Base-by-base conservation (phyloP, 1,140 invertebrate species). In the Papilio aristodemus region DNA sequence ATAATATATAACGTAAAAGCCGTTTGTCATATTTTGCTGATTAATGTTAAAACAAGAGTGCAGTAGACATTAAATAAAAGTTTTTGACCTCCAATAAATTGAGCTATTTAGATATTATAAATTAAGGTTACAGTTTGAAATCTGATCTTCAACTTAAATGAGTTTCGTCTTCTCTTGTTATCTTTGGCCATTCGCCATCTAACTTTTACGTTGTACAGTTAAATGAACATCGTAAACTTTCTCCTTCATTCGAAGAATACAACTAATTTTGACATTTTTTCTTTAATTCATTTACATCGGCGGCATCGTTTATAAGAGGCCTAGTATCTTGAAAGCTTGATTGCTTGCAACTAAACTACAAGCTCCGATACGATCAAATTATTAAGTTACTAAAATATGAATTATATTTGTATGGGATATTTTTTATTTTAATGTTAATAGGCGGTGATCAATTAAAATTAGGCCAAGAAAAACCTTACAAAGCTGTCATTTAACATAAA, bases 121-220 rank as follows among this genome's bases (percentile, higher is more conserved):
- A 50, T 50, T 57, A 64, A 77, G 69, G 27, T n/a, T 73, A 71
- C 71, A 78, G 67, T 70, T 64, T 68, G 74, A 66, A 68, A 68
- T 67, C 72, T 76, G 81, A 82, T 79, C 81, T 82, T 84, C 84
- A 88, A 86, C 80, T 86, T 88, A 84, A 88, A 88, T 88, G 84
- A 88, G 83, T 86, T 85, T 84, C 66, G 74, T 77, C 74, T 81
- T 75, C 73, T 82, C 81, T 84, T 85, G 84, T 84, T 85, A 86
- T 86, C 84, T 80, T 80, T 78, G 84, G 74, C 69, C 67, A 54
- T 54, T 54, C 46, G 46, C 46, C 46, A 54, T 54, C 46, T 54
- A 78, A 77, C 68, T 83, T 80, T 77, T 69, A 69, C 75, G 71
- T 78, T 80, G 75, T 76, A 79, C 79, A 81, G 76, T 85, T 19